These are phyloP conservation scores for Delphinapterus leucas DNA, from an alignment of 2,113 vertebrate genomes.

Conservation along the genomic window DNA sequence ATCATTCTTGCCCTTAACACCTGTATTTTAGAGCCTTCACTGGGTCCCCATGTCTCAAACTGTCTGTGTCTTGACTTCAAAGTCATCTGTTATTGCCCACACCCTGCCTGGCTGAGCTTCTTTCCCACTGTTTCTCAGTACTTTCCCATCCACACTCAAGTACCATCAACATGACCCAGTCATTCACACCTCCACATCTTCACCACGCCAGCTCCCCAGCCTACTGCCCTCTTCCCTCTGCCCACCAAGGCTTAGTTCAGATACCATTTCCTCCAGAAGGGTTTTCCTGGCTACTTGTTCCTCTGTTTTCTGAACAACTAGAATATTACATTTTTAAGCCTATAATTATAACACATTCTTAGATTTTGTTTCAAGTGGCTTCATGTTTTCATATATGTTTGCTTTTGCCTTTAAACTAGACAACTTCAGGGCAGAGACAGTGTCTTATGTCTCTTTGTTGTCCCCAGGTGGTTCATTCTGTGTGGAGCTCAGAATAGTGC, in stretches of 20 bases:
- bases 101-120: not conserved
- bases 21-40: not conserved
- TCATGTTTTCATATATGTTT: not conserved
- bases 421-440: not conserved
- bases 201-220: not conserved
- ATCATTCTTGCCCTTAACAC: not conserved
- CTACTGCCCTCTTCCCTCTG: not conserved
- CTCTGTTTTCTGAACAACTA: not conserved
- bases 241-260: not conserved
- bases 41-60: not conserved
- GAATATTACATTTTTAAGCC: not conserved
- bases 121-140: not conserved
- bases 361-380: not conserved
- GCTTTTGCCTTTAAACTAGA: conserved; percentile 35
- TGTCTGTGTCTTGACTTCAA: not conserved
- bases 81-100: not conserved
- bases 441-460: not conserved
- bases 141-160: not conserved
- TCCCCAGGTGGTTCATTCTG: not conserved
- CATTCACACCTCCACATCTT: not conserved
- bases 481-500: not conserved
- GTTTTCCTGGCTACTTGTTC: not conserved
- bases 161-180: too few relatives aligned
- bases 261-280: not conserved
- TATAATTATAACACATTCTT: not conserved